Evolutionary conservation across 1,140 invertebrate genomes (phyloP), one percentile per base, ranked within the genome.

Genomic region (Triops cancriformis): DNA sequence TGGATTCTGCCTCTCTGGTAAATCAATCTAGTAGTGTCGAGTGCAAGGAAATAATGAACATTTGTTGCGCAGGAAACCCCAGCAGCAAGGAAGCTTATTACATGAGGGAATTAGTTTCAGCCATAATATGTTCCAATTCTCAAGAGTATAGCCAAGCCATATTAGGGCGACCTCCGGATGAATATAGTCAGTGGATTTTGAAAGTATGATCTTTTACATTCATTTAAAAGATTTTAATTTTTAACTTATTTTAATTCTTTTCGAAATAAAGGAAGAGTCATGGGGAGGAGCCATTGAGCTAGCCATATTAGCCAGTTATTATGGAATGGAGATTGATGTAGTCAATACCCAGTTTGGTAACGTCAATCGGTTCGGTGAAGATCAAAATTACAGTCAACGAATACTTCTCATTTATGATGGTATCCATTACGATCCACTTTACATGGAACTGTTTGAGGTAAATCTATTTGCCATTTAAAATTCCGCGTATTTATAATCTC

Each of bases 261-360:
- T 92, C 90, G 79, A n/a, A n/a, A 74, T 76, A 37, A 51, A 83
- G 79, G 82, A 83, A 31, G 80, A 81, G 28, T 83, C 94, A 0
- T 98, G 97, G 97, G 96, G 96, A 79, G 96, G 97, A 81, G 96
- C 93, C 72, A 98, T 98, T 81, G 97, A 98, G 87, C 86, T 96
- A 4, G 86, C 95, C 2, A 94, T 98, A 78, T 85, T 98, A n/a
- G 92, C 93, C 4, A 89, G 91, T 82, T 92, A 93, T 85, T 98
- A 94, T 86, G 90, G 91, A 51, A 85, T 97, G 79, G 96, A 98
- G 88, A 97, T 98, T 85, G 94, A 92, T 81, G 96, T 97, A 9
- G 92, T 98, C 4, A 94, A 98, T 83, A 96, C 94, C 51, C 89
- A 96, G 79, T 94, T 94, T 85, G 90, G 90, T 37, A 91, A 94